phyloP scores from a whole-genome alignment of 2,113 vertebrate species.

The Aspiorhynchus laticeps region DNA sequence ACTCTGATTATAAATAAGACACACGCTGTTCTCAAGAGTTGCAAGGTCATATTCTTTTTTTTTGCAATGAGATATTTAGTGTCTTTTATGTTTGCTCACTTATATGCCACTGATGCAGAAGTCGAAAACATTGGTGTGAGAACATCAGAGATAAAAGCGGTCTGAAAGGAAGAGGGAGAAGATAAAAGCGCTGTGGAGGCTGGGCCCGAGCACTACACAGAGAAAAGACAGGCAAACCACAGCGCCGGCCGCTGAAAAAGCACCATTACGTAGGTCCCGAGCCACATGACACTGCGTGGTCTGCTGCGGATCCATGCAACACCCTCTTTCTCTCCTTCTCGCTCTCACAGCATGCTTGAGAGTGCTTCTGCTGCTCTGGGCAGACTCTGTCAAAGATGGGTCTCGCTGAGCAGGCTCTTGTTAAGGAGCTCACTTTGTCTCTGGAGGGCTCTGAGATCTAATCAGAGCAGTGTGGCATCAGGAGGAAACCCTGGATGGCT shows the following conservation, averaged over 20 bases:
- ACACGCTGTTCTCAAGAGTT: not conserved
- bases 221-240: not conserved
- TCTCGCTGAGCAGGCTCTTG: not conserved
- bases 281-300: constrained; percentile 25
- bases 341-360: not conserved
- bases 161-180: not conserved
- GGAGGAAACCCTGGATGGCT: constrained; percentile 16
- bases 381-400: not conserved
- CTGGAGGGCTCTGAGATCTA: constrained; percentile 22
- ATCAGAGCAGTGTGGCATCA: constrained; percentile 14
- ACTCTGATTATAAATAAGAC: not conserved
- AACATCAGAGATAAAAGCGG: constrained; percentile 8
- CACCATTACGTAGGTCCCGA: not conserved
- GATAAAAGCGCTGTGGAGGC: constrained; percentile 14
- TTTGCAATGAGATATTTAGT: not conserved
- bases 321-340: not conserved
- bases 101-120: not conserved
- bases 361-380: not conserved
- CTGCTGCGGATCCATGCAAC: not conserved
- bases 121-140: not conserved
- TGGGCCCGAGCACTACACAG: not conserved
- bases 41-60: not conserved
- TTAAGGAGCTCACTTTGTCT: not conserved
- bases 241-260: not conserved
- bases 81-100: constrained; percentile 6